Evolutionary conservation across 1,140 invertebrate genomes (phyloP), one percentile per base, ranked within the genome.

Genomic region (Drosophila ficusphila): DNA sequence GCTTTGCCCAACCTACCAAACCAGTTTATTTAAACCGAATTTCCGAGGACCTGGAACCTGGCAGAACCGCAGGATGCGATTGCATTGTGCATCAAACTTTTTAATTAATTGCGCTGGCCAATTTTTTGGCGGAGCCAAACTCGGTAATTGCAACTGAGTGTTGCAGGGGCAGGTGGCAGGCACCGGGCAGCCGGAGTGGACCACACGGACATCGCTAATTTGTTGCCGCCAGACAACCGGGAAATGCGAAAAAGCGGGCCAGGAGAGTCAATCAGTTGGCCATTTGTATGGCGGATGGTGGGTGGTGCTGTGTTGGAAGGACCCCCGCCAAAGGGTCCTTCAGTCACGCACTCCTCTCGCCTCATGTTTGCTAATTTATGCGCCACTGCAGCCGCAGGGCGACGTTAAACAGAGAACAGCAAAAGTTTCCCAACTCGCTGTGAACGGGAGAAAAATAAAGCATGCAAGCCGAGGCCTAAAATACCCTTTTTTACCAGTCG

Each of bases 351-450:
- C 76, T 60, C 34, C 46, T 44, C 34, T 69, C 61, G 61, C 64
- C 75, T 65, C 81, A 76, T 88, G 82, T 86, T 86, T 64, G 81
- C 76, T 88, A 88, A 86, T 86, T 86, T 86, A 86, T 86, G 82
- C 81, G 82, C 51, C 60, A 42, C 54, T 65, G 81, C 76, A 69
- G 82, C 76, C 82, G 42, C 82, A 74, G 67, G 64, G 57, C 61
- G 14, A 58, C 54, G 60, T 51, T 49, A 57, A 61, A 60, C 60
- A 64, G 29, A n/a, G 44, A 65, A 27, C 44, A 58, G 54, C 57
- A 47, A 74, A 85, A 85, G 67, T 85, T 86, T 73, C 38, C 46
- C 46, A 69, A 61, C 70, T 70, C 18, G 14, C 54, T 16, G 2
- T 8, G 27, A 33, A 25, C 14, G 34, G 18, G 29, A 2, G 18